Conservation (phyloP, 2,113 vertebrate genomes). For the Scomber scombrus region DNA sequence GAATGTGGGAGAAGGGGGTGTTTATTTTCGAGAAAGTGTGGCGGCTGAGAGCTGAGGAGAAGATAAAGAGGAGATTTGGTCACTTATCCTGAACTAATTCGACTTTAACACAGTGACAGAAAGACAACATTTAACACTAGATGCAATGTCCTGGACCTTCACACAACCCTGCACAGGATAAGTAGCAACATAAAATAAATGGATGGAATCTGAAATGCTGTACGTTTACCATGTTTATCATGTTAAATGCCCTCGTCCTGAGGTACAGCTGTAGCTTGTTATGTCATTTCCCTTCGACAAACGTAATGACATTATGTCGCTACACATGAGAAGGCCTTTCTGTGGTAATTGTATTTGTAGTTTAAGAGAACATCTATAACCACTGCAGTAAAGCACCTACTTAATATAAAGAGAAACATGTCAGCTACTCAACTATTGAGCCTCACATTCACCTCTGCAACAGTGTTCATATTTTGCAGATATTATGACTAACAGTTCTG, state of each 20-base stretch:
- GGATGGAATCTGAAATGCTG: neutral
- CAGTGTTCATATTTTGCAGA: too few relatives aligned
- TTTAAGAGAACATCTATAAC: too few relatives aligned
- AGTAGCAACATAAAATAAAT: neutral
- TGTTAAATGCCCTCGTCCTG: neutral
- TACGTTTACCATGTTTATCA: neutral
- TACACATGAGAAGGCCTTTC: neutral
- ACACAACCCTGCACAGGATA: neutral
- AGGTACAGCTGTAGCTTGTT: neutral
- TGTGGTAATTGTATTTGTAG: too few relatives aligned
- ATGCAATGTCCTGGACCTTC: neutral
- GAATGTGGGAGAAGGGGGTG: slow-evolving; percentile 49
- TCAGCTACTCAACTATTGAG: too few relatives aligned
- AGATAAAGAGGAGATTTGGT: neutral
- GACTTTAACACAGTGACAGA: neutral
- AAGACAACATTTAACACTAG: slow-evolving; percentile 7
- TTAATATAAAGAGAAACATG: too few relatives aligned
- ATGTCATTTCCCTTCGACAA: neutral
- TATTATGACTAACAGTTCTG: too few relatives aligned
- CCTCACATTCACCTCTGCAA: too few relatives aligned
- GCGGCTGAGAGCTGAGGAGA: neutral
- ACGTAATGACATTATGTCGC: neutral
- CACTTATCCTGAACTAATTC: slow-evolving; percentile 13
- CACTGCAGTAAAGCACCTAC: neutral
- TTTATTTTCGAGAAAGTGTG: slow-evolving; percentile 43